phyloP scores from a whole-genome alignment of 2,888 invertebrate genomes.

The Troglohyphantes excavatus region DNA sequence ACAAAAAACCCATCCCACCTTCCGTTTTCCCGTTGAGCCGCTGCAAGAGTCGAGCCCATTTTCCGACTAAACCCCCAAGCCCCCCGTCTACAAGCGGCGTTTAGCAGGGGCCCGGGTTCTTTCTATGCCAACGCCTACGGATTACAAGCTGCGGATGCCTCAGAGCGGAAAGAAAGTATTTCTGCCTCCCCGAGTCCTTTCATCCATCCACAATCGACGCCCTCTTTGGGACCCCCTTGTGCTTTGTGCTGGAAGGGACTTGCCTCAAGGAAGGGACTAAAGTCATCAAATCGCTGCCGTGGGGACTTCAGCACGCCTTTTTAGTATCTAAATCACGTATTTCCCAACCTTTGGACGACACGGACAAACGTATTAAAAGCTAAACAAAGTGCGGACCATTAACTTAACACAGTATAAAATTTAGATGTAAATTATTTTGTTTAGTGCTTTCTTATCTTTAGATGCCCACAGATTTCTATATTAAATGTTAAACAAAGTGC shows the following conservation, averaged over 20 bases:
- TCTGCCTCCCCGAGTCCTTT: slow-evolving; percentile 49
- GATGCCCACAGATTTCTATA: too few relatives aligned
- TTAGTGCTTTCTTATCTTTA: too few relatives aligned
- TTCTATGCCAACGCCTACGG: slow-evolving; percentile 62
- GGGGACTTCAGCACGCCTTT: slow-evolving; percentile 4
- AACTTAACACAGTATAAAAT: too few relatives aligned
- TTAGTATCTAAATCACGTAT: too few relatives aligned
- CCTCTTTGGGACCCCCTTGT: not conserved
- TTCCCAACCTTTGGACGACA: too few relatives aligned
- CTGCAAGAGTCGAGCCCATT: slow-evolving; percentile 2
- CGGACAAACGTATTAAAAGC: too few relatives aligned
- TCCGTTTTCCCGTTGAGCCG: not conserved
- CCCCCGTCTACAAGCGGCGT: slow-evolving; percentile 40
- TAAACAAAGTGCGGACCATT: too few relatives aligned
- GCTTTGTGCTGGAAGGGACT: not conserved
- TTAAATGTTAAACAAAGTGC: too few relatives aligned
- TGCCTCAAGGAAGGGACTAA: not conserved
- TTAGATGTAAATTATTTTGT: too few relatives aligned
- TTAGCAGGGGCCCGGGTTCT: slow-evolving; percentile 24
- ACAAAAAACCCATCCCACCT: not conserved
- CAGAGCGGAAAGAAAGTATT: slow-evolving; percentile 64
- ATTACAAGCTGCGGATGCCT: slow-evolving; percentile 55
- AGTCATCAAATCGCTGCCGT: not conserved
- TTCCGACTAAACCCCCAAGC: slow-evolving; percentile 1
- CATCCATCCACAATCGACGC: slow-evolving; percentile 23